A percentile compares a stretch with the other conserved stretches of the same genome.
Conservation (phyloP, 2,113 vertebrate genomes). For the Rhinogobius similis region DNA sequence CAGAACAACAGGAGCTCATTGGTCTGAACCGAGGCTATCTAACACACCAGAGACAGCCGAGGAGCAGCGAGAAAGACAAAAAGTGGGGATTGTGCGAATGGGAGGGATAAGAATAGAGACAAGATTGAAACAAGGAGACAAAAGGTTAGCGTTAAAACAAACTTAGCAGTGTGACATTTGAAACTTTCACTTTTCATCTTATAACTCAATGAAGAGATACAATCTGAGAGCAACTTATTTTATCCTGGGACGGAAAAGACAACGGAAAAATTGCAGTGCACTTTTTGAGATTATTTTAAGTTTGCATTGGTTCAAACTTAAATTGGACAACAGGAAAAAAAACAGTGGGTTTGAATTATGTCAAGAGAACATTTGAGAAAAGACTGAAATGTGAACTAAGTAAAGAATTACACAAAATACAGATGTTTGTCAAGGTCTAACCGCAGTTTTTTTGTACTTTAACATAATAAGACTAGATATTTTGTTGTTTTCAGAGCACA, state of each 20-base stretch:
- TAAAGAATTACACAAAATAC: too few species aligned
- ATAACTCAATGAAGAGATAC: neutral
- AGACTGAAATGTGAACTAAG: neutral
- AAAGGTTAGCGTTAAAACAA: slow-evolving; percentile 19
- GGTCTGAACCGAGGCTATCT: slow-evolving; percentile 53
- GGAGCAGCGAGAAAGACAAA: slow-evolving; percentile 27
- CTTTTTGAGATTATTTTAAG: neutral
- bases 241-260: neutral
- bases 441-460: too few species aligned
- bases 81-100: slow-evolving; percentile 14
- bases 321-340: neutral
- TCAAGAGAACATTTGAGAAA: too few species aligned
- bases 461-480: neutral
- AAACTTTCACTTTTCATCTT: slow-evolving; percentile 25
- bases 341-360: too few species aligned
- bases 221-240: neutral
- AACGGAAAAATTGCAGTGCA: neutral
- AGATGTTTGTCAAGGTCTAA: neutral
- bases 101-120: slow-evolving; percentile 32
- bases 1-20: slow-evolving; percentile 58
- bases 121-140: slow-evolving; percentile 38
- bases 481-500: neutral
- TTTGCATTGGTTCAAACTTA: neutral
- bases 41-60: slow-evolving; percentile 59
- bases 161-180: slow-evolving; percentile 27